These are phyloP conservation scores for Aphelinus atriplicis DNA, from an alignment of 1,140 invertebrate genomes.

Conservation along the genomic window DNA sequence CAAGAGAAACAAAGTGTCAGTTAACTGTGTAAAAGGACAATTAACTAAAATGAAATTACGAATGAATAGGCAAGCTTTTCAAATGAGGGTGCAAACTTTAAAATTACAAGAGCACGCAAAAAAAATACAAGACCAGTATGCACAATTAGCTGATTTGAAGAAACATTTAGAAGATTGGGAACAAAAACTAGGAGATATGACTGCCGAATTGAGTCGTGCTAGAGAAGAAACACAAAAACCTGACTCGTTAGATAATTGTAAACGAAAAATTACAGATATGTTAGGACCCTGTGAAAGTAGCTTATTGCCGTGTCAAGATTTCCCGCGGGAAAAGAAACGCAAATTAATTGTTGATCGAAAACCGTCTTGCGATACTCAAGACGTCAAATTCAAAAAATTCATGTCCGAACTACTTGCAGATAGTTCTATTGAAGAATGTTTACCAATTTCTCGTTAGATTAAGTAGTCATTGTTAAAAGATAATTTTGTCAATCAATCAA, in stretches of 20 bases:
- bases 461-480: too few species aligned
- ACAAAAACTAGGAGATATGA: constrained; percentile 67
- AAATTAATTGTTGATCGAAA: constrained; percentile 63
- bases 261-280: constrained; percentile 55
- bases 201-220: constrained; percentile 64
- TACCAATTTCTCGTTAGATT: constrained; percentile 2
- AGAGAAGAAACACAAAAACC: constrained; percentile 61
- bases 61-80: constrained; percentile 57
- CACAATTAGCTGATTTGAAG: constrained; percentile 66
- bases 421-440: constrained; percentile 21
- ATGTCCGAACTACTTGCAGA: constrained; percentile 47
- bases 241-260: constrained; percentile 55
- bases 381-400: constrained; percentile 63
- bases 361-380: constrained; percentile 54
- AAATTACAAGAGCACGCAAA: constrained; percentile 65
- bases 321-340: constrained; percentile 57
- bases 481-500: too few species aligned
- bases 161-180: constrained; percentile 70
- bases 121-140: constrained; percentile 66
- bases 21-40: constrained; percentile 50
- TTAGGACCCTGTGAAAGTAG: constrained; percentile 44
- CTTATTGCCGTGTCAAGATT: constrained; percentile 52
- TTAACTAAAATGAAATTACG: constrained; percentile 57
- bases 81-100: constrained; percentile 62
- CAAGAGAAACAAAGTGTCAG: constrained; percentile 58